A percentile compares a stretch with the other conserved stretches of the same genome.
Evolutionary conservation across 1,140 invertebrate genomes (phyloP).

Genomic region (Bombus impatiens): DNA sequence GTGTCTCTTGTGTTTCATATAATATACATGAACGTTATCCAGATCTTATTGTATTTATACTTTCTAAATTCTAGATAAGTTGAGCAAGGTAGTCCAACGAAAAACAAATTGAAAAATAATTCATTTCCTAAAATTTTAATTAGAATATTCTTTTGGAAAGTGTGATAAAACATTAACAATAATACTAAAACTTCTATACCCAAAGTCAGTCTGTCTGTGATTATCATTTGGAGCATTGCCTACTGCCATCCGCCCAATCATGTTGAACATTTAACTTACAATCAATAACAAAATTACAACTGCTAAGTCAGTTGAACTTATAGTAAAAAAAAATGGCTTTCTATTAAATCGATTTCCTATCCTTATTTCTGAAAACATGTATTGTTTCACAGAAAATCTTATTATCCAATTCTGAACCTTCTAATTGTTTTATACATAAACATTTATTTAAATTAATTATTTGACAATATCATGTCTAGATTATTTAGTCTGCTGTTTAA

Average conservation of each 20-base stretch:
- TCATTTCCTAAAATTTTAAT: not conserved
- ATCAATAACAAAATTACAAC: not conserved
- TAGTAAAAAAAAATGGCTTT: not conserved
- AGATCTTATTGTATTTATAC: not conserved
- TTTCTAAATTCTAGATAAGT: not conserved
- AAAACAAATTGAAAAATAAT: slow-evolving; percentile 2
- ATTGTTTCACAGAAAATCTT: not conserved
- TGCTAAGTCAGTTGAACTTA: not conserved
- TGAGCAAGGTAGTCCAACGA: not conserved
- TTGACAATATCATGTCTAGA: not conserved
- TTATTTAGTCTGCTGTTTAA: not conserved
- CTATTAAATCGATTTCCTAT: not conserved
- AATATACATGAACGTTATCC: not conserved
- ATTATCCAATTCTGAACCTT: not conserved
- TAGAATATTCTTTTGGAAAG: slow-evolving; percentile 1
- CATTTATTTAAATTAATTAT: not conserved
- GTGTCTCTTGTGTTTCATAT: not conserved
- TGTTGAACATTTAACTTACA: not conserved
- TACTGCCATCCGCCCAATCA: not conserved
- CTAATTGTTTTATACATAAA: not conserved
- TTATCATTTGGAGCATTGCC: slow-evolving; percentile 19
- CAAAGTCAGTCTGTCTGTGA: not conserved
- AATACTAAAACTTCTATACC: not conserved
- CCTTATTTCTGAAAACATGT: not conserved
- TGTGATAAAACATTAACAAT: not conserved